Conservation (phyloP, 1,140 invertebrate genomes). For the Pollicipes pollicipes region DNA sequence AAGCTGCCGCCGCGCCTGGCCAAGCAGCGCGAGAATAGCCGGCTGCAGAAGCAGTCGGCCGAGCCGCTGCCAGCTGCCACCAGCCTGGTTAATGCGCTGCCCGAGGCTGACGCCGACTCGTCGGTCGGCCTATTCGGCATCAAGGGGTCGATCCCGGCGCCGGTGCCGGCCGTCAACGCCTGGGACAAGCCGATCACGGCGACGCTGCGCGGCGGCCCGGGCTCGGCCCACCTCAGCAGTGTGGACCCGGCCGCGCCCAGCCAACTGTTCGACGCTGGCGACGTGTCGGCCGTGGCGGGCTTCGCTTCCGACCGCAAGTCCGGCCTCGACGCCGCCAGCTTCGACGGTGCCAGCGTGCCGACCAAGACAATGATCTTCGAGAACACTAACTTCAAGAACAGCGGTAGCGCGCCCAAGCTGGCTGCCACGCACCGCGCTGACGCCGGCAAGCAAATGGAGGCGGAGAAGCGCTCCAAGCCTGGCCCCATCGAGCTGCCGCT, state of each 20-base stretch:
- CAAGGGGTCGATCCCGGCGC: background rate
- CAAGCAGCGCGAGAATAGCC: background rate
- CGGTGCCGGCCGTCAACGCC: slow-evolving; percentile 48
- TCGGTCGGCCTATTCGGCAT: background rate
- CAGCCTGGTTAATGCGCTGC: slow-evolving; percentile 24
- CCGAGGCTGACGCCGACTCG: background rate
- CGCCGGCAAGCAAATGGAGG: slow-evolving; percentile 21
- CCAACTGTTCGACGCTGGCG: background rate
- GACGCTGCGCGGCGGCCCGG: slow-evolving; percentile 25
- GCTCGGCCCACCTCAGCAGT: slow-evolving; percentile 15
- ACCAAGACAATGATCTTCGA: slow-evolving; percentile 81
- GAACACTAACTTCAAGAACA: slow-evolving; percentile 69
- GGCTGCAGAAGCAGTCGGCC: slow-evolving; percentile 21
- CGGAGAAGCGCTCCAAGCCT: slow-evolving; percentile 23
- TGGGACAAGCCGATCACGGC: slow-evolving; percentile 67
- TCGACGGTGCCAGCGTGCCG: slow-evolving; percentile 53
- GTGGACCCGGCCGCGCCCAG: background rate
- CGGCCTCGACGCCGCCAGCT: slow-evolving; percentile 24
- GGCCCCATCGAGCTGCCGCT: slow-evolving; percentile 41
- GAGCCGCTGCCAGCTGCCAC: slow-evolving; percentile 13
- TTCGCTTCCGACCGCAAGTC: slow-evolving; percentile 4
- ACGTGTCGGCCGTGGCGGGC: background rate
- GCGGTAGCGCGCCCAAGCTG: slow-evolving; percentile 19
- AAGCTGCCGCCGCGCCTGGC: background rate
- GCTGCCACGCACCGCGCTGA: slow-evolving; percentile 33